Evolutionary conservation across 2,888 invertebrate species (phyloP).

Genomic region (Ectemnius cavifrons): DNA sequence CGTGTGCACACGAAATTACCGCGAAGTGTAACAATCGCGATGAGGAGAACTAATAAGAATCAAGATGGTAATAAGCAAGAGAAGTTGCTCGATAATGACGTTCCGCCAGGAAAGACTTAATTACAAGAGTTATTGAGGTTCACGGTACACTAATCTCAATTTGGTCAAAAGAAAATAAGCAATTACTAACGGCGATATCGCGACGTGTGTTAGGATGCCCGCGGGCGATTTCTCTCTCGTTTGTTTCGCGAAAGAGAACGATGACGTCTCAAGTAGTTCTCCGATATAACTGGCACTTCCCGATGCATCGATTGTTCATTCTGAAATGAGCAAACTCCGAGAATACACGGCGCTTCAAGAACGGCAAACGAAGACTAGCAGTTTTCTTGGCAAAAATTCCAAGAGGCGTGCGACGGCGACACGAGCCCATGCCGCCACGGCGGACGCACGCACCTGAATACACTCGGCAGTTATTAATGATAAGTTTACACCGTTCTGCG

Average conservation of each 20-base stretch:
- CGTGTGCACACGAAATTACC: no score
- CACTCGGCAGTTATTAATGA: conserved; percentile 54
- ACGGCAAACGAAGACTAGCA: neutral
- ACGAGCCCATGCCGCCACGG: conserved; percentile 9
- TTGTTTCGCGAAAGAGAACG: neutral
- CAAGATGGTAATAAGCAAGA: no score
- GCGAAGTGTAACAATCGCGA: no score
- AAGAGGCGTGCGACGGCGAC: conserved; percentile 14
- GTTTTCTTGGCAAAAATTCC: conserved; percentile 8
- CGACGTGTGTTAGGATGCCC: neutral
- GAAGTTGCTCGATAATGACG: no score
- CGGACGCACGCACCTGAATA: conserved; percentile 28
- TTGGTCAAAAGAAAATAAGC: conserved; percentile 21
- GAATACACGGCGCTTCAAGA: conserved; percentile 32
- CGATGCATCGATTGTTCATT: conserved; percentile 17
- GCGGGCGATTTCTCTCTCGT: neutral
- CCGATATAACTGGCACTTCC: conserved; percentile 19
- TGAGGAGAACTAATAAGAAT: no score
- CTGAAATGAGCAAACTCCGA: conserved; percentile 25
- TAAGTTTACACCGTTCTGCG: conserved; percentile 54
- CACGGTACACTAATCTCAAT: conserved; percentile 27
- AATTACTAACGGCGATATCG: conserved; percentile 22
- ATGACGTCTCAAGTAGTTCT: conserved; percentile 21
- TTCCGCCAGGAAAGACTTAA: conserved; percentile 5
- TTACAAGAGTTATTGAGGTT: conserved; percentile 33